phyloP scores from a whole-genome alignment of 2,888 invertebrate species.

The Xiphydria camelus region DNA sequence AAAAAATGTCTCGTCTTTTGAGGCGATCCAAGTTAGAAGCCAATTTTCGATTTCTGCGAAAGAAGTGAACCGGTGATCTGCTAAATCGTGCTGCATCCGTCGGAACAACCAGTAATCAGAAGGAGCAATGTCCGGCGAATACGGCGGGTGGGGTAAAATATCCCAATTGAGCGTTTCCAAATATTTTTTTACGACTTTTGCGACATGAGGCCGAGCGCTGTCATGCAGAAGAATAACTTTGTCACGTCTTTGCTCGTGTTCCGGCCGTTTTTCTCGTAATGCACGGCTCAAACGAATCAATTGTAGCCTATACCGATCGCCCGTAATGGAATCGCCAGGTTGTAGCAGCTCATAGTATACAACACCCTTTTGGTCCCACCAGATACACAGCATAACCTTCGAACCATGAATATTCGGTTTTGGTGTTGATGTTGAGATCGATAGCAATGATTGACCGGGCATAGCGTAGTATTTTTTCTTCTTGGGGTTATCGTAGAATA shows the following conservation, averaged over 20 bases:
- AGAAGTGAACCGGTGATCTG: too few relatives aligned
- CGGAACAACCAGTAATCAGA: too few relatives aligned
- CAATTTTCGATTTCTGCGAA: too few relatives aligned
- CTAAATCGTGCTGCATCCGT: too few relatives aligned
- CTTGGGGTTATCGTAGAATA: background rate
- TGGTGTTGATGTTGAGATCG: constrained; percentile 18
- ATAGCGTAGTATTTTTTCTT: constrained; percentile 1
- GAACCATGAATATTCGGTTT: constrained; percentile 22
- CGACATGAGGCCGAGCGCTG: too few relatives aligned
- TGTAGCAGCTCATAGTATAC: background rate
- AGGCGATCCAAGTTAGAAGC: too few relatives aligned
- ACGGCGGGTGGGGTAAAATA: too few relatives aligned
- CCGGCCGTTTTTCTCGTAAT: constrained; percentile 3
- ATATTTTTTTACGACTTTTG: too few relatives aligned
- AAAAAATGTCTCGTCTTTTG: too few relatives aligned
- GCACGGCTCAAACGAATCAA: background rate
- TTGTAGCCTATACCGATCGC: background rate
- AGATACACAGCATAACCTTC: constrained; percentile 20
- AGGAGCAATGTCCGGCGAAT: too few relatives aligned
- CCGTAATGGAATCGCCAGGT: background rate
- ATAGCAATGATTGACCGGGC: too few relatives aligned
- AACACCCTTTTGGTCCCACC: constrained; percentile 12
- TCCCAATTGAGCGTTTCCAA: too few relatives aligned
- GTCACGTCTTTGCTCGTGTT: background rate
- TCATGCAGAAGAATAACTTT: background rate